Base-by-base conservation (phyloP, 2,797 vertebrate genomes). In the Rhinogobio ventralis region DNA sequence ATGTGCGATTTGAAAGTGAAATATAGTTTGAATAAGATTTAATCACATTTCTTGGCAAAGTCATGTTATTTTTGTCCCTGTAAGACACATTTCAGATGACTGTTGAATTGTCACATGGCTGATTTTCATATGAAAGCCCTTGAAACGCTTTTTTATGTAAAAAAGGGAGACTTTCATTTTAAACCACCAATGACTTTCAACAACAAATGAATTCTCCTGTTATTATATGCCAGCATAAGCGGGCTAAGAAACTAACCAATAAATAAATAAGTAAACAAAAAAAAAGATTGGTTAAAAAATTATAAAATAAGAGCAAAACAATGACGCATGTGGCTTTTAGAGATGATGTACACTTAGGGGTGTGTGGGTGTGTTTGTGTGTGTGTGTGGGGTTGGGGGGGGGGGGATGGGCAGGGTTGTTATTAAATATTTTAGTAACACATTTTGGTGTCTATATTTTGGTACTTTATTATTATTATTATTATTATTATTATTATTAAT, bases 41-140 rank as follows among this genome's bases (percentile, higher is more conserved):
- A 82, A 75, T 76, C 46, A 42, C 46, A 66, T 67, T 83, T 67
- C 49, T 62, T 68, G 62, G 51, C 73, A 77, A 64, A 30, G 62
- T 39, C 28, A 1, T 64, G 39, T 68, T 68, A 45, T 68, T 68
- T 83, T 53, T 66, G 81, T 49, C 23, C 30, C 33, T 67, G 20
- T 68, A 25, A 53, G 64, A 68, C 45, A 68, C 45, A 25, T n/a
- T 25, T 77, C 73, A 55, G 62, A 77, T 75, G 33, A 68, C 11
- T 13, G 62, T 8, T 74, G 66, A 62, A 73, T 82, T 64, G 69
- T 73, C 53, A 82, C 13, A 23, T 11, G 25, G 39, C 2, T 83
- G 25, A 53, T 83, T 68, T 83, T 68, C 28, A 76, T 53, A 23
- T 23, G 10, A 83, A 67, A 83, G 49, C 25, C 13, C 7, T 30